phyloP scores from a whole-genome alignment of 2,888 invertebrate species.

The Clanis bilineata region DNA sequence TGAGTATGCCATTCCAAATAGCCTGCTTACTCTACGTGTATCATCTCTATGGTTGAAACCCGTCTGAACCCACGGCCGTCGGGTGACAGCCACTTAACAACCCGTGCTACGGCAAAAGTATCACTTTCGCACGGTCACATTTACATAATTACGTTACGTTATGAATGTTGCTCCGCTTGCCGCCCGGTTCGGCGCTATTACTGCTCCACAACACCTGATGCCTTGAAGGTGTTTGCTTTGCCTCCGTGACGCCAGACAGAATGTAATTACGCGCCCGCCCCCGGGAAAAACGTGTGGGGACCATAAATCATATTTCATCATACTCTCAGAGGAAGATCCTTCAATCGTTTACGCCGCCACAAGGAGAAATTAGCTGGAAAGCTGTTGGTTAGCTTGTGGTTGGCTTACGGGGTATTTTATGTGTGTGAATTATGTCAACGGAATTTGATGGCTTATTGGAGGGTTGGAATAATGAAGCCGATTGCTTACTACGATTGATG shows the following conservation, averaged over 20 bases:
- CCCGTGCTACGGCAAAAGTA: conserved; percentile 25
- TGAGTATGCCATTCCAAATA: no score
- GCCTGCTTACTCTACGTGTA: no score
- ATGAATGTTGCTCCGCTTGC: conserved; percentile 19
- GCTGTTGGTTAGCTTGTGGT: neutral
- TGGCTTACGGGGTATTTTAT: neutral
- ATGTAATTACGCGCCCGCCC: conserved; percentile 48
- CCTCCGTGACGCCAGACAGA: conserved; percentile 28
- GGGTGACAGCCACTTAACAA: conserved; percentile 14
- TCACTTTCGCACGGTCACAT: conserved; percentile 34
- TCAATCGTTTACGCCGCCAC: conserved; percentile 22
- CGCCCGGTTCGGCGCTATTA: conserved; percentile 28
- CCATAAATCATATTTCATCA: conserved; percentile 63
- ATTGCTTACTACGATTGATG: neutral
- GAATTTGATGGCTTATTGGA: neutral
- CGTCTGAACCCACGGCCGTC: neutral
- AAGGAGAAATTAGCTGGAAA: conserved; percentile 26
- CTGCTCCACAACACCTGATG: conserved; percentile 47
- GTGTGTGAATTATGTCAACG: neutral
- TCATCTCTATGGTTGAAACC: no score
- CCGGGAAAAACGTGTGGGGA: conserved; percentile 43
- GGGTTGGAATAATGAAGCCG: neutral
- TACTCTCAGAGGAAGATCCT: conserved; percentile 33
- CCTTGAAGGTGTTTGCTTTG: conserved; percentile 52
- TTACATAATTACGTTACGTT: conserved; percentile 35